Percentiles rank a stretch among this genome's conserved stretches.
These are phyloP conservation scores for Pteronura brasiliensis DNA, from an alignment of 2,113 vertebrate species.

Conservation along the genomic window DNA sequence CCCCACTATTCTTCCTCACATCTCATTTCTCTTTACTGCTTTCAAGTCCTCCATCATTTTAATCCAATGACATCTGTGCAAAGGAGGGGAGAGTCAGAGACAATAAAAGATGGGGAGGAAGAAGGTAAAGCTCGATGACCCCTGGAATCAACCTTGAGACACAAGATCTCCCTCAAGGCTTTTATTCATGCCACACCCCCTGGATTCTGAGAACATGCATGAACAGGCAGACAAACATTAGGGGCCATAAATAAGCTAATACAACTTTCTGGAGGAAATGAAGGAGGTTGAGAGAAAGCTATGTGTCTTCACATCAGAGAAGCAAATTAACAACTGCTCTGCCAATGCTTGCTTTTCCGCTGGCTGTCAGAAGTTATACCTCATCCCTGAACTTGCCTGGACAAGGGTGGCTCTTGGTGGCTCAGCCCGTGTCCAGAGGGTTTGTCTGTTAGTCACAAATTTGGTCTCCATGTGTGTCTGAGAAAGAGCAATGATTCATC, in stretches of 20 bases:
- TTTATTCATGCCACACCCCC: not conserved
- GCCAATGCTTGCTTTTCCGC: constrained; percentile 44
- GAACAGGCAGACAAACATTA: not conserved
- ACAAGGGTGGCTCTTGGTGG: constrained; percentile 80
- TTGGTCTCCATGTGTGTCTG: constrained; percentile 78
- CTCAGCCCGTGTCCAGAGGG: constrained; percentile 75
- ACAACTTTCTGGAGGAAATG: not conserved
- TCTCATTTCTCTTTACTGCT: not conserved
- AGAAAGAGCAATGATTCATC: constrained; percentile 84
- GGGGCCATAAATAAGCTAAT: not conserved
- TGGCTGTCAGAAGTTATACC: constrained; percentile 73
- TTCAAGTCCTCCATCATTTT: not conserved
- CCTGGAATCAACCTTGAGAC: not conserved
- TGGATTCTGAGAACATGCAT: not conserved
- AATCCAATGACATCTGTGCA: not conserved
- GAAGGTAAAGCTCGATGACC: not conserved
- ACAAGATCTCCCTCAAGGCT: not conserved
- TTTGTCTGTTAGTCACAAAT: constrained; percentile 82
- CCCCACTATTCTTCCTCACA: not conserved
- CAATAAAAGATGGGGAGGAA: not conserved
- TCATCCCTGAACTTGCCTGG: constrained; percentile 79
- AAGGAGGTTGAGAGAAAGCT: not conserved
- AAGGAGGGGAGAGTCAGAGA: not conserved
- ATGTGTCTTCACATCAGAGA: constrained; percentile 57
- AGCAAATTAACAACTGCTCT: constrained; percentile 67